Evolutionary conservation across 2,113 vertebrate species (phyloP).

Genomic region (Podilymbus podiceps): DNA sequence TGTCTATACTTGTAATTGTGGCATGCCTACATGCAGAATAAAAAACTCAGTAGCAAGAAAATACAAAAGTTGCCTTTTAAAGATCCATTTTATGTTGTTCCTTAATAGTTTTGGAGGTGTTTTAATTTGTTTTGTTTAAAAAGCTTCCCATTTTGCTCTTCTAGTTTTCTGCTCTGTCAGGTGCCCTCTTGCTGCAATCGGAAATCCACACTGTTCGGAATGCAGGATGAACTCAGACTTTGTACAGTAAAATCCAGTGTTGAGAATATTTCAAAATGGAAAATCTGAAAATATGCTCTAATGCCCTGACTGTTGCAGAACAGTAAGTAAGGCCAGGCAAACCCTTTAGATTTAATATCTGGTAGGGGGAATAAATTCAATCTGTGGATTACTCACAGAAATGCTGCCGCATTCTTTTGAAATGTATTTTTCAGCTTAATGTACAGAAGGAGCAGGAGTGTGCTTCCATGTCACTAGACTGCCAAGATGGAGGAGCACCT

Average conservation of each 20-base stretch:
- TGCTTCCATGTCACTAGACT: not conserved
- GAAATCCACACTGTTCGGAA: accelerated
- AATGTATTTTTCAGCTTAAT: not conserved
- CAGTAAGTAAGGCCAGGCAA: not conserved
- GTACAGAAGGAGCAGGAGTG: not conserved
- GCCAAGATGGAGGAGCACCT: not conserved
- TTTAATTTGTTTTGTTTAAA: not conserved
- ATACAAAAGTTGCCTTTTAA: not conserved
- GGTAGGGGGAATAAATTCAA: not conserved
- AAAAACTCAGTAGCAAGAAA: not conserved
- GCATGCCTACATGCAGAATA: not conserved
- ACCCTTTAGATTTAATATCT: not conserved
- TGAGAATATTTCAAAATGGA: not conserved
- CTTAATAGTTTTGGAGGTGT: not conserved
- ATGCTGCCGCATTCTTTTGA: not conserved
- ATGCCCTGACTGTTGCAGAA: not conserved
- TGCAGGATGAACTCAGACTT: not conserved
- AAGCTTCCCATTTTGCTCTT: not conserved
- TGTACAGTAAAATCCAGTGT: not conserved
- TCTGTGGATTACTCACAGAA: not conserved
- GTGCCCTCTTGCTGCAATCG: not conserved
- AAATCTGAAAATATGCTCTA: not conserved
- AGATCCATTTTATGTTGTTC: not conserved
- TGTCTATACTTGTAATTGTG: not conserved
- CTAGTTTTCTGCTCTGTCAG: not conserved